A percentile compares a stretch with the other conserved stretches of the same genome.
Evolutionary conservation across 2,113 vertebrate genomes (phyloP).

Genomic region (Nothobranchius furzeri): DNA sequence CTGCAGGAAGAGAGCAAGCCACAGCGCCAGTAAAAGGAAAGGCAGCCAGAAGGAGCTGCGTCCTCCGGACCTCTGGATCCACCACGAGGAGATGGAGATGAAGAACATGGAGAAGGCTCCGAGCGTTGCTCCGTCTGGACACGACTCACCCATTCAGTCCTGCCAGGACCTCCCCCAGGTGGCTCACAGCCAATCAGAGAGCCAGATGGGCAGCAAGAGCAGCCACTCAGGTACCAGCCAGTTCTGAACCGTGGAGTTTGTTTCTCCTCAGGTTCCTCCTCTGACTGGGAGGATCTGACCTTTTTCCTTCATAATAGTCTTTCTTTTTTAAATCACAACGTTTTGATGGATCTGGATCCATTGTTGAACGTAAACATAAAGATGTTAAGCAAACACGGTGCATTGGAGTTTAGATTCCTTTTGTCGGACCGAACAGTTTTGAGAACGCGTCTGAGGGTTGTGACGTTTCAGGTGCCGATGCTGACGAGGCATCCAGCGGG

Average conservation of each 20-base stretch:
- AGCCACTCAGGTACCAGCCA: constrained; percentile 85
- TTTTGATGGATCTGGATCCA: no score
- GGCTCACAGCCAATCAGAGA: constrained; percentile 92
- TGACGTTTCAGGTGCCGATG: constrained; percentile 80
- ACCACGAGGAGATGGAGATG: constrained; percentile 98
- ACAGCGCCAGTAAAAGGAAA: constrained; percentile 88
- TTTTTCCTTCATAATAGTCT: no score
- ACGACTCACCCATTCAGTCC: constrained; percentile 83
- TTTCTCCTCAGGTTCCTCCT: no score
- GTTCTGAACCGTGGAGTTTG: no score
- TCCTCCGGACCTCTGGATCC: constrained; percentile 95
- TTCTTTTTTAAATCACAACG: no score
- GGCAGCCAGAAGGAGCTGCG: constrained; percentile 94
- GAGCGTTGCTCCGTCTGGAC: constrained; percentile 79
- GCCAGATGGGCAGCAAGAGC: constrained; percentile 91
- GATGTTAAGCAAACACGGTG: no score
- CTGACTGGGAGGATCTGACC: no score
- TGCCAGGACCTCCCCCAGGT: constrained; percentile 90
- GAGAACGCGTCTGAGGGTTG: no score
- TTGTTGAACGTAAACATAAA: no score
- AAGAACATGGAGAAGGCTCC: constrained; percentile 93
- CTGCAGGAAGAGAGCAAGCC: constrained; percentile 85
- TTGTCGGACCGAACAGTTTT: no score
- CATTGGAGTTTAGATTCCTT: no score
- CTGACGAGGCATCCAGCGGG: constrained; percentile 87